Evolutionary conservation across 2,797 vertebrate species (phyloP).

Genomic region (Pipistrellus pipistrellus): DNA sequence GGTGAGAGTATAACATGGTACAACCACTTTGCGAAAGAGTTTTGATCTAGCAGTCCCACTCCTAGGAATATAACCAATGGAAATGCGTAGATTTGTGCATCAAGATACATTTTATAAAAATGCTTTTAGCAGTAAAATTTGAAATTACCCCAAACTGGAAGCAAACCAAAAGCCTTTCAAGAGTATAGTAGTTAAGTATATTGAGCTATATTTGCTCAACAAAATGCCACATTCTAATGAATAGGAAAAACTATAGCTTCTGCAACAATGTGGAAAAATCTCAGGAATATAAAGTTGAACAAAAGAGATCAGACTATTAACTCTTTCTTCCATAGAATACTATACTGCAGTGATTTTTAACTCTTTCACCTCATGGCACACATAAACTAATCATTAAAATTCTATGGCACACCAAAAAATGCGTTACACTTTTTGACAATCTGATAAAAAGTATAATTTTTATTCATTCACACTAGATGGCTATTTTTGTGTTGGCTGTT

Average conservation of each 20-base stretch:
- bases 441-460: not conserved
- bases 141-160: slow-evolving; percentile 11
- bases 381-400: not conserved
- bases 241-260: not conserved
- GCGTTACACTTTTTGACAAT: not conserved
- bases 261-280: not conserved
- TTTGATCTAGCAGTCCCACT: not conserved
- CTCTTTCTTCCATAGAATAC: not conserved
- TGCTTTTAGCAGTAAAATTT: slow-evolving; percentile 24
- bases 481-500: too few relatives aligned
- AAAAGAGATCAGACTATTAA: not conserved
- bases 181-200: not conserved
- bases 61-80: not conserved
- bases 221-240: not conserved
- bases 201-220: not conserved
- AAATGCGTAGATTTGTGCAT: slow-evolving; percentile 15
- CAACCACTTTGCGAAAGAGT: not conserved
- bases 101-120: slow-evolving; percentile 41
- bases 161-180: not conserved
- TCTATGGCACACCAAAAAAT: not conserved
- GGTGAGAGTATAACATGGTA: not conserved
- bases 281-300: not conserved
- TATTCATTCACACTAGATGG: not conserved
- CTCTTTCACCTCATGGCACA: not conserved
- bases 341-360: not conserved